Evolutionary conservation across 2,113 vertebrate genomes (phyloP), one percentile per base, ranked within the genome.

Genomic region (Mellivora capensis): DNA sequence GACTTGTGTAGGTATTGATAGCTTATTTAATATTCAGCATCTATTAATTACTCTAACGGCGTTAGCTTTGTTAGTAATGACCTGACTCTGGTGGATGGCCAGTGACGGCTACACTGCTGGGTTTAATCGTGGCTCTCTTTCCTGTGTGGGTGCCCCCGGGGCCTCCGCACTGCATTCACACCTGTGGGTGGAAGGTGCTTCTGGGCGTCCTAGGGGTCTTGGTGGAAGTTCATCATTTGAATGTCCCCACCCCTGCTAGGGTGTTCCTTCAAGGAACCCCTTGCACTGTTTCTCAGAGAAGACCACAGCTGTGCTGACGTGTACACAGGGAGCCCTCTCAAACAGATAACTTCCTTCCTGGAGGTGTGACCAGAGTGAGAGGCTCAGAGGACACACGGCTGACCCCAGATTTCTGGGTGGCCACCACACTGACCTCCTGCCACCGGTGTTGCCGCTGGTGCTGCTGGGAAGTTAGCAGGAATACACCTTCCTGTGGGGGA

Each of bases 341-440:
- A 29, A 62, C 61, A 49, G 39, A 4, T 20, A 14, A 54, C 62
- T 69, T 77, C 67, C 69, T 82, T 61, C 72, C 34, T 1, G 18
- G 47, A 44, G 37, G 67, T 47, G 23, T n/a, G 49, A 29, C 12
- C 37, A 15, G 47, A 14, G 31, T 3, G 1, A 8, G 31, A 18
- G n/a, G 3, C 34, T 39, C 27, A 2, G 0, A 2, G 25, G n/a
- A 57, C 23, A 8, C 0, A 0, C 0, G 17, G 13, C 21, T 39
- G 76, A 20, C 42, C 25, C 1, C 18, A 18, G 42, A 31, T 34
- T 12, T 6, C 1, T 0, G 15, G 92, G 54, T 0, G 15, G 69
- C 71, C 27, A 11, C 31, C 44, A 3, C 5, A 12, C 18, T 0
- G 8, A 1, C 54, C 67, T 37, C n/a, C 72, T 1, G 4, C 15